Evolutionary conservation across 1,140 invertebrate species (phyloP), one percentile per base, ranked within the genome.

Genomic region (Sesamia nonagrioides): DNA sequence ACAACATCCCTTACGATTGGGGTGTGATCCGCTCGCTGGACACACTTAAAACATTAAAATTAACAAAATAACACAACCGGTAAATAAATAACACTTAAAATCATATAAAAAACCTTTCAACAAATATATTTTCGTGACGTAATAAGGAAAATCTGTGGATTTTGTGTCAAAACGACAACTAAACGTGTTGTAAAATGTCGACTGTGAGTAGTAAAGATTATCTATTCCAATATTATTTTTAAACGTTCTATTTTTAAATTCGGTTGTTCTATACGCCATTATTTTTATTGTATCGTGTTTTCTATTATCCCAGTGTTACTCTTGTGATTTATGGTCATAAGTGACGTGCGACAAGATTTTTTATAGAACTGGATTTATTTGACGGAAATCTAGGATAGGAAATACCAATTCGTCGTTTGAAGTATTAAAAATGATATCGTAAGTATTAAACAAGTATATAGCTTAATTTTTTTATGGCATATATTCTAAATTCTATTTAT

Each of bases 11-110:
- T 81, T 82, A 72, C 78, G 82, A 86, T 84, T 87, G 88, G 92
- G 91, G 92, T 92, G 92, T 91, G 91, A 90, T 91, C 91, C 78
- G 80, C 84, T 82, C 80, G 81, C 81, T 86, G 89, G 86, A 86
- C n/a, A 86, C 87, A 87, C 86, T 86, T 75, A 80, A 80, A 86
- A 83, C 84, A 86, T 77, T 86, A 86, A 91, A 90, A 88, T 88
- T 89, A 88, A 89, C 88, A 88, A 88, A 86, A 90, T 86, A 87
- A 87, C 81, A 84, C 73, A 61, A 81, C 71, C 63, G 82, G 73
- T 73, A 82, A 81, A 84, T 85, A 79, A 84, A 80, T 77, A 78
- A 75, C 76, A 77, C 42, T 27, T 9, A 15, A 73, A 80, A 81
- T 69, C 45, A 52, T 66, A 74, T 79, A 80, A 81, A 52, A 76